Percentiles rank a stretch among this genome's conserved stretches.
phyloP scores from a whole-genome alignment of 2,888 invertebrate genomes.

The Andrena hattorfiana region DNA sequence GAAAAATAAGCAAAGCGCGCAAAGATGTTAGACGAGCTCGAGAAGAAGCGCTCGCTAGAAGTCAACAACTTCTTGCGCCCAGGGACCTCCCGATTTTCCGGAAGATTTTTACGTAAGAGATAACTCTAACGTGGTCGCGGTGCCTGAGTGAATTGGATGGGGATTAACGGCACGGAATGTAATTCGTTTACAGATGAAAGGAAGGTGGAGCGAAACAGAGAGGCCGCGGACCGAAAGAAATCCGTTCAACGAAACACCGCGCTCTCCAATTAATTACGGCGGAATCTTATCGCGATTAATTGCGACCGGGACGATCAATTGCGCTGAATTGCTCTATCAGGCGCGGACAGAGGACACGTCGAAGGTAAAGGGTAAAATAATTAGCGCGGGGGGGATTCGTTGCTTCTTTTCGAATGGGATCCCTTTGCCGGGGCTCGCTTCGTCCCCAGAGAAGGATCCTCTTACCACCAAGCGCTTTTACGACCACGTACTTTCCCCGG shows the following conservation, averaged over 20 bases:
- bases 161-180: constrained; percentile 16
- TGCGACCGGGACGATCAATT: constrained; percentile 26
- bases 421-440: not conserved
- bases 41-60: not conserved
- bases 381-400: not conserved
- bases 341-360: not conserved
- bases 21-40: not conserved
- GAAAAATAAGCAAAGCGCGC: not conserved
- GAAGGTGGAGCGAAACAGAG: not conserved
- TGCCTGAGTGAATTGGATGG: not conserved
- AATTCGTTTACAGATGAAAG: constrained; percentile 36
- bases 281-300: constrained; percentile 46
- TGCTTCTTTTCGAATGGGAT: not conserved
- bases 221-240: constrained; percentile 7
- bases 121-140: not conserved
- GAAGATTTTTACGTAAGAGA: not conserved
- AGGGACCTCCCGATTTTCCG: not conserved
- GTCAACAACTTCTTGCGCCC: constrained; percentile 6
- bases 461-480: not conserved
- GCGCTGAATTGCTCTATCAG: not conserved
- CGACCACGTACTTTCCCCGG: constrained; percentile 5
- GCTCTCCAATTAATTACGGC: constrained; percentile 37
- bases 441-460: constrained; percentile 3
- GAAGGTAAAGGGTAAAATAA: constrained; percentile 5
- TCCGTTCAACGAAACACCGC: constrained; percentile 15